Conservation (phyloP, 2,113 vertebrate species). For the Pipra filicauda region DNA sequence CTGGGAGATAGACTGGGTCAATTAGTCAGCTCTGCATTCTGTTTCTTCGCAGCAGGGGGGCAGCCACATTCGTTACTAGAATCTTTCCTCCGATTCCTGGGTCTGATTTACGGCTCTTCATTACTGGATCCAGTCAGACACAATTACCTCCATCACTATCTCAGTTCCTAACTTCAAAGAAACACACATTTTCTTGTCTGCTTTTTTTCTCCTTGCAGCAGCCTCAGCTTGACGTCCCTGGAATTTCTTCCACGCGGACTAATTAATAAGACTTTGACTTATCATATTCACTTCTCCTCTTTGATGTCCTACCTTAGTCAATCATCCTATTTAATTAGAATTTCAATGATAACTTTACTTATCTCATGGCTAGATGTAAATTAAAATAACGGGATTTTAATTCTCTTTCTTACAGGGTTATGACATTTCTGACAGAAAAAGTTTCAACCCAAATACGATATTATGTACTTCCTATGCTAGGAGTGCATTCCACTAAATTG, state of each 20-base stretch:
- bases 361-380: slow-evolving; percentile 83
- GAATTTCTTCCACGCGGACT: slow-evolving; percentile 82
- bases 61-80: slow-evolving; percentile 80
- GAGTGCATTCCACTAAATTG: slow-evolving; percentile 56
- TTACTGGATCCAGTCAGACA: slow-evolving; percentile 90
- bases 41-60: slow-evolving; percentile 82
- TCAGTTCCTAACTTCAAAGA: slow-evolving; percentile 92
- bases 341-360: slow-evolving; percentile 86
- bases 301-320: slow-evolving; percentile 90
- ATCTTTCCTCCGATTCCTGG: slow-evolving; percentile 77
- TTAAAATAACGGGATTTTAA: slow-evolving; percentile 83
- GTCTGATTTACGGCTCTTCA: slow-evolving; percentile 88
- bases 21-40: slow-evolving; percentile 90
- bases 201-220: slow-evolving; percentile 77
- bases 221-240: slow-evolving; percentile 86
- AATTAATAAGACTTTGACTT: slow-evolving; percentile 90
- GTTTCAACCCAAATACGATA: slow-evolving; percentile 76
- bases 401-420: slow-evolving; percentile 75
- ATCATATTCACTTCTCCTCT: slow-evolving; percentile 82
- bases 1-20: slow-evolving; percentile 88
- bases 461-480: slow-evolving; percentile 61
- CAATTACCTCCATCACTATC: slow-evolving; percentile 89
- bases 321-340: slow-evolving; percentile 88
- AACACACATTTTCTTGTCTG: slow-evolving; percentile 82
- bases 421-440: slow-evolving; percentile 77